Conservation (phyloP, 2,888 invertebrate genomes). For the Blera fallax region DNA sequence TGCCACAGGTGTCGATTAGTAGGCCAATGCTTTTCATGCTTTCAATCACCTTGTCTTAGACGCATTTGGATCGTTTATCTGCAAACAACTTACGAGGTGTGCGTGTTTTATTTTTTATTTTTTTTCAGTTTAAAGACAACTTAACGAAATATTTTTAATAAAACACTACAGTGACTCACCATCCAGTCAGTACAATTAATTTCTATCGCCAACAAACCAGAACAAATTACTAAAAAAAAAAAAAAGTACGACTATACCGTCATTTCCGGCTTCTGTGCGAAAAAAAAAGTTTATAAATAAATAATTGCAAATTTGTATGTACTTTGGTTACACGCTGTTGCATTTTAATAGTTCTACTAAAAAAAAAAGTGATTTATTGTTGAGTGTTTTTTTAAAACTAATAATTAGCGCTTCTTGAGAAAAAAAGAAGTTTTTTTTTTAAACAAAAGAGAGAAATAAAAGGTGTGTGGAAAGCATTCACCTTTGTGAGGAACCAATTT, state of each 20-base stretch:
- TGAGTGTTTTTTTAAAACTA: background rate
- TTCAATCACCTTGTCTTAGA: slow-evolving; percentile 14
- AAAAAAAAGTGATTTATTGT: slow-evolving; percentile 34
- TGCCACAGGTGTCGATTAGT: slow-evolving; percentile 50
- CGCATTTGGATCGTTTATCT: slow-evolving; percentile 53
- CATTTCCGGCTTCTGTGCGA: slow-evolving; percentile 55
- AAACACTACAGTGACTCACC: slow-evolving; percentile 59
- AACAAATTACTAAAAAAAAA: slow-evolving; percentile 43
- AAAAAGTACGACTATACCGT: background rate
- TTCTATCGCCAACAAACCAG: slow-evolving; percentile 48
- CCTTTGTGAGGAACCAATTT: background rate
- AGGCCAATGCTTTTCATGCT: slow-evolving; percentile 55
- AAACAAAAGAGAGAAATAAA: background rate
- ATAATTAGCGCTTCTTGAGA: background rate
- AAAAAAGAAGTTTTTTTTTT: background rate
- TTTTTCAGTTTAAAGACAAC: slow-evolving; percentile 42
- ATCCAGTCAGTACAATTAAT: slow-evolving; percentile 35
- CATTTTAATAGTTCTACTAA: slow-evolving; percentile 28
- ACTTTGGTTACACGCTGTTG: slow-evolving; percentile 48
- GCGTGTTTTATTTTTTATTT: slow-evolving; percentile 45
- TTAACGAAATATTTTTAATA: background rate
- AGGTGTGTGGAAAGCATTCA: background rate
- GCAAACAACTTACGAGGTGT: background rate
- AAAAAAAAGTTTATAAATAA: slow-evolving; percentile 23
- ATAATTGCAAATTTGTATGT: slow-evolving; percentile 34